Evolutionary conservation across 2,888 invertebrate genomes (phyloP), one percentile per base, ranked within the genome.

Genomic region (Thecocarcelia acutangulata): DNA sequence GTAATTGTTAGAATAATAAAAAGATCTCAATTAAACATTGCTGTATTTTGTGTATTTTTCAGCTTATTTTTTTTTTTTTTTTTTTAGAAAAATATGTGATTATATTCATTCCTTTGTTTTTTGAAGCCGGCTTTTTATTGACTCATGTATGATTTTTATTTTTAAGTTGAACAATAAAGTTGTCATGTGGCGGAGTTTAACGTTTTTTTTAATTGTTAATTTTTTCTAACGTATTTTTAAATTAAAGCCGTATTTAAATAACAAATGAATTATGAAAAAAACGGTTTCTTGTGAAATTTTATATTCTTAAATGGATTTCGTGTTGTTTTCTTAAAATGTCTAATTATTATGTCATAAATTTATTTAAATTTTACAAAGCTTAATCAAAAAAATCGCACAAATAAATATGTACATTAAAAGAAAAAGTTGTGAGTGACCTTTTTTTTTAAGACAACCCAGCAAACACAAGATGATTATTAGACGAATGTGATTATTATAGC

Each of bases 1-100:
- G 48, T 66, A 17, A 64, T 56, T 74, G 33, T 54, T 24, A n/a
- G 24, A 66, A 64, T 66, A 64, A 74, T 66, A 56, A 64, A 28
- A 13, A 56, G 48, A 48, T 58, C 63, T 64, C 64, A 74, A 64
- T 64, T 64, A 74, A 56, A 46, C 11, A 37, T 44, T 64, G 48
- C 13, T 72, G 50, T 28, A 28, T n/a, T n/a, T n/a, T n/a, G n/a
- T n/a, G 28, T 28, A 4, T 28, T 28, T 28, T 28, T 28, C 28
- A 28, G 6, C 3, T 28, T 28, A 6, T 37, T n/a, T 9, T 5
- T 70, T 19, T 11, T 6, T 24, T 21, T 48, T 6, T 48, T 59
- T 0, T 52, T 40, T 40, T 12, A 13, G 11, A 12, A 15, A 13
- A 15, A 21, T 33, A 59, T n/a, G n/a, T n/a, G n/a, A 11, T 11